Base-by-base conservation (phyloP, 2,888 invertebrate genomes). In the Polietes domitor region DNA sequence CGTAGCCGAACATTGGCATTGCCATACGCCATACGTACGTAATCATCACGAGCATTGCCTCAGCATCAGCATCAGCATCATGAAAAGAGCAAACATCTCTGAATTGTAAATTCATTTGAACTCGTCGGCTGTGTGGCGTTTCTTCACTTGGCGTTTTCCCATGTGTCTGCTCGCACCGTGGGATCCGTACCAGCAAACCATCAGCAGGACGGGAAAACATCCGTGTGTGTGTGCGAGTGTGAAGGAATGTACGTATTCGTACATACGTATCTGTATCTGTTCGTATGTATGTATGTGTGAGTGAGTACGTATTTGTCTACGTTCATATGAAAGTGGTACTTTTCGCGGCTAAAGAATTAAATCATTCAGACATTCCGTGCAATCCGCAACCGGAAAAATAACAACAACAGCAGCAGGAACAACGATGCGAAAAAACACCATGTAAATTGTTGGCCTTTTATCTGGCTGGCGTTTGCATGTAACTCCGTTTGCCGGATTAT, bases 341-440 rank as follows among this genome's bases (percentile, higher is more conserved):
- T 82, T 83, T 83, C 77, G 77, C 83, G 83, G 80, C 83, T 83
- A 83, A 80, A 77, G 83, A 80, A 83, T 83, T 83, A 80, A 83
- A 83, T 83, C 83, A 83, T 83, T 83, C 80, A 80, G 77, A 80
- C 83, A 75, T 83, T 83, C 75, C 73, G 70, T 55, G 80, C 80
- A 80, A 77, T 72, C 47, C 43, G 43, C 58, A 74, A 37, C 32
- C 55, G 78, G 43, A 41, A 77, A 77, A 83, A 76, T 61, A 72
- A 47, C 26, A 15, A 65, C 72, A 24, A 70, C 47, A 78, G 37
- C 26, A 15, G 58, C 72, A 24, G 61, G 37, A 78, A 79, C 65
- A 47, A 74, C 43, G n/a, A 2, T 2, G 37, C 37, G 43, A 53
- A 41, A 72, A 79, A 80, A 77, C 77, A 83, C 37, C 7, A 65